Base-by-base conservation (phyloP, 1,140 invertebrate species). In the Epicauta chinensis region DNA sequence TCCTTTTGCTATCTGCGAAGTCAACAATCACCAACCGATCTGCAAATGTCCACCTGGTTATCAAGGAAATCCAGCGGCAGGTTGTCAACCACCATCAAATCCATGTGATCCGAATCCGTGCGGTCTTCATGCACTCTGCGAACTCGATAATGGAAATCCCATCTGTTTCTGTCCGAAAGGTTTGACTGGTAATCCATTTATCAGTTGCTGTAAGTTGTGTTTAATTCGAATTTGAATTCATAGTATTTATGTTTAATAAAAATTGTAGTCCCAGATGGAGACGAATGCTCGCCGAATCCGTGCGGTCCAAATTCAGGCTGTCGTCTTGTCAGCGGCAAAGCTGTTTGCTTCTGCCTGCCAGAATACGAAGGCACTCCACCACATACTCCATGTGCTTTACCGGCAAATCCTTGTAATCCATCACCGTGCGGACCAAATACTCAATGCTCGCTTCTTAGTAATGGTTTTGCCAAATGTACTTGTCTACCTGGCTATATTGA, bases 131-230 rank as follows among this genome's bases (percentile, higher is more conserved):
- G 90, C 91, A 7, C 69, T 87, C 37, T 93, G 91, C 67, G 89
- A 93, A 74, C 77, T 84, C 34, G 87, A 91, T 61, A 83, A 89
- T 62, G 90, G 88, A 52, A 87, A 84, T 72, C 88, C 89, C 1
- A 88, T 93, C 56, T 93, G 91, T 63, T 91, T 81, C 70, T 95
- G 91, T 69, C 89, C 89, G 0, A 89, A 89, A 67, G 89, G 89
- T 58, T 75, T 88, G 45, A 93, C 90, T 9, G 91, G 91, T 71
- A 92, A 93, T 79, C 91, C 91, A 10, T 93, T 93, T 64, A 81
- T 87, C 54, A 88, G 86, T 73, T 93, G 90, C 77, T 90, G 89
- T 93, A 81, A 79, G 87, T 90, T 66, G n/a, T 60, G 11, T 29
- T 17, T 43, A 4, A 46, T 15, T n/a, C n/a, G n/a, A 42, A 46